Percentiles rank a stretch among this genome's conserved stretches.
Conservation (phyloP, 2,797 vertebrate genomes). For the Adelosebastes latens region DNA sequence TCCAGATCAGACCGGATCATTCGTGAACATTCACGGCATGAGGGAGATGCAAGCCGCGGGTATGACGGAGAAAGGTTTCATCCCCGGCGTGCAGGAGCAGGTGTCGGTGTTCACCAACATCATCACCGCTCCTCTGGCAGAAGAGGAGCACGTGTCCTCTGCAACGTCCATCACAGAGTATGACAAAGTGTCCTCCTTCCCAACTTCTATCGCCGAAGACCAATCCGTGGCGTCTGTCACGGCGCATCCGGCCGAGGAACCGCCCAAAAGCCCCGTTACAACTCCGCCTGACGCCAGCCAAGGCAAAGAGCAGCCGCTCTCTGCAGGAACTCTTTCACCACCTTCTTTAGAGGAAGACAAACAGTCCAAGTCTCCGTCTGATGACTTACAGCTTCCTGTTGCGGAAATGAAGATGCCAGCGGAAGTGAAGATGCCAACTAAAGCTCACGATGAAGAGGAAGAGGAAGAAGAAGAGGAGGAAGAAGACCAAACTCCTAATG, state of each 20-base stretch:
- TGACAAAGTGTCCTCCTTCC: slow-evolving; percentile 95
- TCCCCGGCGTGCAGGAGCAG: slow-evolving; percentile 83
- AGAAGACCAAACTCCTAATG: slow-evolving; percentile 86
- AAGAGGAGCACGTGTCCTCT: slow-evolving; percentile 97
- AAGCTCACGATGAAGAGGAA: slow-evolving; percentile 72
- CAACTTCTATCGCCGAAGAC: slow-evolving; percentile 95
- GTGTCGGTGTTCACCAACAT: slow-evolving; percentile 92
- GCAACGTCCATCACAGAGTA: slow-evolving; percentile 98
- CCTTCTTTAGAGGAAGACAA: slow-evolving; percentile 97
- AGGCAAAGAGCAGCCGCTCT: slow-evolving; percentile 89
- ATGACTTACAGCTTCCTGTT: slow-evolving; percentile 85
- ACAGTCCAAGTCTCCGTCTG: slow-evolving; percentile 89
- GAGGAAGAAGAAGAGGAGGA: slow-evolving; percentile 85
- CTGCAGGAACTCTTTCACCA: slow-evolving; percentile 95
- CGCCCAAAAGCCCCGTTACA: slow-evolving; percentile 85
- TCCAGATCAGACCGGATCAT: slow-evolving; percentile 88
- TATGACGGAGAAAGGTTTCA: slow-evolving; percentile 82
- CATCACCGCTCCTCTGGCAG: slow-evolving; percentile 94
- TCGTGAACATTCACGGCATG: slow-evolving; percentile 87
- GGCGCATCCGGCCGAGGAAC: slow-evolving; percentile 90
- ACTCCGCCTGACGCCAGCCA: slow-evolving; percentile 87
- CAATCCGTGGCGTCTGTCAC: slow-evolving; percentile 90
- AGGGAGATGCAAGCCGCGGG: slow-evolving; percentile 84
- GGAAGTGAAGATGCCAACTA: slow-evolving; percentile 76
- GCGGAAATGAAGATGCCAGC: slow-evolving; percentile 32